A percentile compares a stretch with the other conserved stretches of the same genome.
Evolutionary conservation across 1,140 invertebrate genomes (phyloP).

Genomic region (Dolichoris vasculosae): DNA sequence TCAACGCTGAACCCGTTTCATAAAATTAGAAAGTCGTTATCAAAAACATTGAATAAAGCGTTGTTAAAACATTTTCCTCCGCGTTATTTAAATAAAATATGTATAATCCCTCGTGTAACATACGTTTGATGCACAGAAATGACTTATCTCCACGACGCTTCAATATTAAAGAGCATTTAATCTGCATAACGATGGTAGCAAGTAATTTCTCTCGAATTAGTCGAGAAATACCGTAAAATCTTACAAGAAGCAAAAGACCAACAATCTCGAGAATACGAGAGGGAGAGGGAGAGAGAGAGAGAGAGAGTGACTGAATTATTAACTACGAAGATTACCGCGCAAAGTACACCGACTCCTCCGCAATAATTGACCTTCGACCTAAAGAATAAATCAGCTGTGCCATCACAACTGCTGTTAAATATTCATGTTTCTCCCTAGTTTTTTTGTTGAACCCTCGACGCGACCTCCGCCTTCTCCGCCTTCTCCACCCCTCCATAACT

Average conservation of each 20-base stretch:
- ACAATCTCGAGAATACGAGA: neutral
- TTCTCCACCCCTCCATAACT: neutral
- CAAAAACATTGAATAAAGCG: too few relatives aligned
- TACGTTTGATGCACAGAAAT: neutral
- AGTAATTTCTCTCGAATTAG: neutral
- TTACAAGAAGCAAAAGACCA: neutral
- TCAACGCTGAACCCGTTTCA: too few relatives aligned
- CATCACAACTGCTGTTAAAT: slow-evolving; percentile 19
- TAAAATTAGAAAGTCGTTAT: too few relatives aligned
- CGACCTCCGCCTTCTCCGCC: neutral
- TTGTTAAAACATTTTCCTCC: too few relatives aligned
- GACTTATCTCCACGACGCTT: neutral
- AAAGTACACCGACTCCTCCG: neutral
- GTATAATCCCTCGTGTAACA: neutral
- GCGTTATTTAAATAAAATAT: too few relatives aligned
- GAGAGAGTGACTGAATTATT: slow-evolving; percentile 12
- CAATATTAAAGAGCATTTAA: neutral
- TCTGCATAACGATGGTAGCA: neutral
- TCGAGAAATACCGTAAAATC: neutral
- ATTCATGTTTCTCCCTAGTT: slow-evolving; percentile 28
- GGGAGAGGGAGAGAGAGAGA: neutral
- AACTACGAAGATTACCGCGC: slow-evolving; percentile 32
- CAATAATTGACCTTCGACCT: slow-evolving; percentile 47
- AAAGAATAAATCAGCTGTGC: slow-evolving; percentile 34
- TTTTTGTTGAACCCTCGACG: neutral